Conservation (phyloP, 2,797 vertebrate species). For the Coilia nasus region DNA sequence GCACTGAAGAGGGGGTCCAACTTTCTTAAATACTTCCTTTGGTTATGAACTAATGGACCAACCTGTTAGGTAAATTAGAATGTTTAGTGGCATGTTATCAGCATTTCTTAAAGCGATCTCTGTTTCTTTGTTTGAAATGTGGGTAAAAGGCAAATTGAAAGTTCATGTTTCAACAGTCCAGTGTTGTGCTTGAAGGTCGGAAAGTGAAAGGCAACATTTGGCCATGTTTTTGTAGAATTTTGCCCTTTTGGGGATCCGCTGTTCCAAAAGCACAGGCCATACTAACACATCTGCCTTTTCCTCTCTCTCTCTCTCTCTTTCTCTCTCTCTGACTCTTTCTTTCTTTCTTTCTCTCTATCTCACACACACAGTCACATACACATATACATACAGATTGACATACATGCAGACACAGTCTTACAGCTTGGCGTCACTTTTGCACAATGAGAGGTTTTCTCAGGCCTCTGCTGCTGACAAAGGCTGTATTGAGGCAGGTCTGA, state of each 20-base stretch:
- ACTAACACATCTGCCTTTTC: neutral
- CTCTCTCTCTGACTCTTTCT: neutral
- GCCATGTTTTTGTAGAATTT: neutral
- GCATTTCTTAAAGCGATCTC: neutral
- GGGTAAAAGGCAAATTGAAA: neutral
- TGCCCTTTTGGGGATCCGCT: neutral
- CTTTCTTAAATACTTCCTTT: neutral
- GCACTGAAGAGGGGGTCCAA: neutral
- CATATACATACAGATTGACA: constrained; percentile 21
- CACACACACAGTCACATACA: neutral
- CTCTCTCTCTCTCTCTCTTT: neutral
- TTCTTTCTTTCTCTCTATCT: neutral
- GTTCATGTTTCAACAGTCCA: neutral
- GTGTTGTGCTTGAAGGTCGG: neutral
- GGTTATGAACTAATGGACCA: neutral
- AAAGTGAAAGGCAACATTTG: neutral
- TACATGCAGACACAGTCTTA: constrained; percentile 13
- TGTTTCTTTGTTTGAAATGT: neutral
- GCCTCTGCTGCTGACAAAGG: constrained; percentile 50
- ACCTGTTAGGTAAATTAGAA: neutral
- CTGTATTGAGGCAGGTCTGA: constrained; percentile 47
- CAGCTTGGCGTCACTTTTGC: constrained; percentile 34
- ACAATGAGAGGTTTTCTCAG: constrained; percentile 46
- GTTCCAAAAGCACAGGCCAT: neutral
- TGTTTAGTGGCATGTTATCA: neutral